Evolutionary conservation across 37 sponge, comb jelly and placozoan species (phyloP), one percentile per base, ranked within the genome.

Genomic region (Hormiphora californensis): DNA sequence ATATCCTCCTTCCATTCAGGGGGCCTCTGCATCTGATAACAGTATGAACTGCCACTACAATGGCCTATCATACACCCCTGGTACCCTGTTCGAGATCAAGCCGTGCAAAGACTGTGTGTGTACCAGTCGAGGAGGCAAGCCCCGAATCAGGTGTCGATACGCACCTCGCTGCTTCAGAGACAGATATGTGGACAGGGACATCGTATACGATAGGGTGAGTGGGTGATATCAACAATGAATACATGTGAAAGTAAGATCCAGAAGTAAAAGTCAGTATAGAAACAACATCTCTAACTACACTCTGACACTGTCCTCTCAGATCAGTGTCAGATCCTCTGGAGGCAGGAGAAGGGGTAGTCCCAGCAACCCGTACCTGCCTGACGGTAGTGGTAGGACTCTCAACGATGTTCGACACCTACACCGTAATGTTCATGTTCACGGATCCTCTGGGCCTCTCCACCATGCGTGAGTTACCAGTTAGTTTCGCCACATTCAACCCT

Each of bases 291-390:
- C n/a, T n/a, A n/a, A n/a, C n/a, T n/a, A n/a, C n/a, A n/a, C n/a
- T n/a, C n/a, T n/a, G n/a, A n/a, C n/a, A n/a, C n/a, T n/a, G n/a
- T n/a, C n/a, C n/a, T n/a, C n/a, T n/a, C n/a, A n/a, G n/a, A n/a
- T n/a, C n/a, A n/a, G n/a, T n/a, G n/a, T n/a, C n/a, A n/a, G n/a
- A n/a, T n/a, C n/a, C n/a, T n/a, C n/a, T n/a, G n/a, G n/a, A n/a
- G n/a, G n/a, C n/a, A 30, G 61, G 61, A 57, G 61, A 30, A 57
- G 61, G n/a, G 61, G 61, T 30, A 57, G 61, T 57, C 61, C 61
- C 7, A 30, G 5, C 27, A 57, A 57, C 61, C 61, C 61, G 5
- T 57, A 19, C 61, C 61, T 57, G 5, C 61, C 61, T 15, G 61
- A 57, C n/a, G 61, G 61, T 12, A 57, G 61, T 57, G 61, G 61